phyloP scores from a whole-genome alignment of 1,140 invertebrate species.

The Cotesia typhae region DNA sequence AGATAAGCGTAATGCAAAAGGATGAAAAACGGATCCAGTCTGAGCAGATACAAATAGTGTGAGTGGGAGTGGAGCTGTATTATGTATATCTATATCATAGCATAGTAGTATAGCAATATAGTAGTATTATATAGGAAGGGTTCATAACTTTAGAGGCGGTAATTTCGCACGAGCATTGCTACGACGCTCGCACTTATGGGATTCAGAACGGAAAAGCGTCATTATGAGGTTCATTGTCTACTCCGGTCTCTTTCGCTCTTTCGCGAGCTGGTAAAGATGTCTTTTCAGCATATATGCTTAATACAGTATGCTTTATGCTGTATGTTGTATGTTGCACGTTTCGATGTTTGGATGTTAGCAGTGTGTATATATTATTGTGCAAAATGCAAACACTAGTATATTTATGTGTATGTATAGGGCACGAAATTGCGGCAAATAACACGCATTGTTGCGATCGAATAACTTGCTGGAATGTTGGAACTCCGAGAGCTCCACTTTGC shows the following conservation, averaged over 20 bases:
- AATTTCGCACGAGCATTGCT: constrained; percentile 29
- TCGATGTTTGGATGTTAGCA: too few species aligned
- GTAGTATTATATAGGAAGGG: not conserved
- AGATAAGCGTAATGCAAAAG: not conserved
- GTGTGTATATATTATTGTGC: too few species aligned
- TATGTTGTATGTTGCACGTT: too few species aligned
- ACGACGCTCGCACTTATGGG: constrained; percentile 13
- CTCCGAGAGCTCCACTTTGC: too few species aligned
- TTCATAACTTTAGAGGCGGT: constrained; percentile 10
- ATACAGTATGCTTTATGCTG: too few species aligned
- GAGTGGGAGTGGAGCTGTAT: not conserved
- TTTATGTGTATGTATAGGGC: not conserved
- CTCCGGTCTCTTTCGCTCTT: too few species aligned
- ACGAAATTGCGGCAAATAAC: constrained; percentile 13
- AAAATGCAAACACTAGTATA: too few species aligned
- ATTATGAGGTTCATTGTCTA: constrained; percentile 34
- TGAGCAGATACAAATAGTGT: too few species aligned
- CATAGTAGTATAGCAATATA: not conserved
- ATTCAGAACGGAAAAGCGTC: constrained; percentile 36
- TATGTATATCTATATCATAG: too few species aligned
- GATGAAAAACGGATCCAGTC: not conserved
- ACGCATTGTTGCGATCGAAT: constrained; percentile 1
- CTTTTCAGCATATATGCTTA: not conserved
- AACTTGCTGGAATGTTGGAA: not conserved
- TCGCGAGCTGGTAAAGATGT: too few species aligned